Conservation (phyloP, 37 sponge, comb jelly and placozoan species). For the Diacarnus erythraeanus region DNA sequence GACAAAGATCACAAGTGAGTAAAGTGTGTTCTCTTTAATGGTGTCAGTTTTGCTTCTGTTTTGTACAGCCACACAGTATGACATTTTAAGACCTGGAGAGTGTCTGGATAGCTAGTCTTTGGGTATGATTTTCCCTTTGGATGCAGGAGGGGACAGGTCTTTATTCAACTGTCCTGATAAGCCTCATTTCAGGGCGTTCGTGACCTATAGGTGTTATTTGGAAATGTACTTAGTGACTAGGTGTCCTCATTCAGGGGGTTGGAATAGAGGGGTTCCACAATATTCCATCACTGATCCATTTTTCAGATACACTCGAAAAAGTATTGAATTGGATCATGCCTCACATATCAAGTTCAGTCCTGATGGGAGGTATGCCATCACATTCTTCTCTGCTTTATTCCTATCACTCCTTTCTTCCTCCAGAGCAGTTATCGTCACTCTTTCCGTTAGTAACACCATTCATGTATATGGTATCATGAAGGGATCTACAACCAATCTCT, state of each 20-base stretch:
- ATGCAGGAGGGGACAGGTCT: background rate
- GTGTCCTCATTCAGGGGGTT: too few relatives aligned
- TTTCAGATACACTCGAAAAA: slow-evolving; percentile 52
- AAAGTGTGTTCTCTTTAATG: too few relatives aligned
- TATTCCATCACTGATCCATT: background rate
- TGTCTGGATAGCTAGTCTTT: background rate
- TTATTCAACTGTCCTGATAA: background rate
- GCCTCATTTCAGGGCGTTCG: too few relatives aligned
- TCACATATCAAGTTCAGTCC: slow-evolving; percentile 83
- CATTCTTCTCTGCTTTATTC: background rate
- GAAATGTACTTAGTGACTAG: too few relatives aligned
- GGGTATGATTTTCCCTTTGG: background rate
- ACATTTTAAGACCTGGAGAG: too few relatives aligned
- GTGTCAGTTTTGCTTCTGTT: too few relatives aligned
- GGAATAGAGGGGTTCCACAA: too few relatives aligned
- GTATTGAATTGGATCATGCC: slow-evolving; percentile 69
- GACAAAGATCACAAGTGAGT: slow-evolving; percentile 87
- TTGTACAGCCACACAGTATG: too few relatives aligned
- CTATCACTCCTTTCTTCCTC: background rate
- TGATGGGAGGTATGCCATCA: slow-evolving; percentile 69
- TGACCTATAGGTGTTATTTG: too few relatives aligned
- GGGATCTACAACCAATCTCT: slow-evolving; percentile 2
- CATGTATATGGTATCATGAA: slow-evolving; percentile 41
- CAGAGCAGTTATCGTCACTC: slow-evolving; percentile 38
- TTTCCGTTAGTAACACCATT: slow-evolving; percentile 20